phyloP scores from a whole-genome alignment of 92 coral and sea anemone genomes.

The Phymanthus crucifer region DNA sequence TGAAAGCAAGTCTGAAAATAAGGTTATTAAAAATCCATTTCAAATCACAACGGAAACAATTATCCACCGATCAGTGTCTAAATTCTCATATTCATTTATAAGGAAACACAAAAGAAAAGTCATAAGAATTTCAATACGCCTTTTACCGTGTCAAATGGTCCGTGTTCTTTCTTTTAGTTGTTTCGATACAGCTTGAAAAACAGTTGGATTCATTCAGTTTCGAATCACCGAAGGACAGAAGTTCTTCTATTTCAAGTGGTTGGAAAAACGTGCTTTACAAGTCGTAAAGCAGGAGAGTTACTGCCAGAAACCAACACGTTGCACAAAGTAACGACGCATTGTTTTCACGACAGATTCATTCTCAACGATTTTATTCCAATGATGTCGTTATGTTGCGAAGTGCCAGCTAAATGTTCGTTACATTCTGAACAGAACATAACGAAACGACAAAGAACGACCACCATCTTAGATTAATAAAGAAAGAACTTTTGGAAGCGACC shows the following conservation, averaged over 20 bases:
- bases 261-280: background rate
- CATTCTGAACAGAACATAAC: background rate
- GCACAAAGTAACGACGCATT: background rate
- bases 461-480: too few species aligned
- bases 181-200: background rate
- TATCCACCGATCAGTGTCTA: background rate
- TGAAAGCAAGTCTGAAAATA: background rate
- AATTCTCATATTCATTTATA: conserved; percentile 1
- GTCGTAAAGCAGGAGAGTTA: background rate
- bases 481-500: too few species aligned
- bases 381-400: background rate
- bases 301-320: background rate
- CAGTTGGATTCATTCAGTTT: background rate
- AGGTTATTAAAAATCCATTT: background rate
- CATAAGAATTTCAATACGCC: background rate
- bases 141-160: background rate
- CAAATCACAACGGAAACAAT: background rate
- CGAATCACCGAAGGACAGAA: background rate
- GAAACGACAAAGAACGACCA: background rate
- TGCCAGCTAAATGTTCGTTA: background rate
- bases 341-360: background rate
- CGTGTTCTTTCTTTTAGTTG: too few species aligned
- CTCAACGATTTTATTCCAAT: background rate
- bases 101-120: conserved; percentile 4
- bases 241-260: background rate